Conservation (phyloP, 2,888 invertebrate genomes). For the Aphidoletes aphidimyza region DNA sequence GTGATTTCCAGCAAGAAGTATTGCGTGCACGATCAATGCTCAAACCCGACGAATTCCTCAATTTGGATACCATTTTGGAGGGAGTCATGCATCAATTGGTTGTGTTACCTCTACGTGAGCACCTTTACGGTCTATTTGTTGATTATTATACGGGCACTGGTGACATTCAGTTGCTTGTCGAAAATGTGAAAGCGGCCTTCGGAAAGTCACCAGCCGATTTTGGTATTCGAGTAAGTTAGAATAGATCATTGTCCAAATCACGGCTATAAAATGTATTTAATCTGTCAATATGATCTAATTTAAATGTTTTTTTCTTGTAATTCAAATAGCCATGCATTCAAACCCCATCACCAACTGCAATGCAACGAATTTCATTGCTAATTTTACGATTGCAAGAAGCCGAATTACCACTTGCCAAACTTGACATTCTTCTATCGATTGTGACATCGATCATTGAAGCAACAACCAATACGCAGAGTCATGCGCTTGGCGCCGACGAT, state of each 20-base stretch:
- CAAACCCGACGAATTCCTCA: constrained; percentile 90
- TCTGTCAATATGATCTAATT: constrained; percentile 54
- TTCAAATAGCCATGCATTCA: constrained; percentile 74
- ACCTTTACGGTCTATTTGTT: constrained; percentile 85
- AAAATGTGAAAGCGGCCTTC: constrained; percentile 66
- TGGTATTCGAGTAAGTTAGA: constrained; percentile 62
- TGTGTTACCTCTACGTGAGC: constrained; percentile 84
- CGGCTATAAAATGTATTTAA: neutral
- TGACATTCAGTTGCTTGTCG: constrained; percentile 76
- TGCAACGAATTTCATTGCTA: constrained; percentile 81
- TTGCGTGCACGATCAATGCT: constrained; percentile 74
- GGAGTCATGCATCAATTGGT: constrained; percentile 93
- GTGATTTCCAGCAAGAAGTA: constrained; percentile 90
- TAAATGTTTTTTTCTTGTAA: constrained; percentile 55
- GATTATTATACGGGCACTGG: constrained; percentile 84
- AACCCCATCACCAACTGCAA: constrained; percentile 78
- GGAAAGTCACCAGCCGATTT: constrained; percentile 64
- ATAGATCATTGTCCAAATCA: too few relatives aligned
- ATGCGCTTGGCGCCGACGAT: constrained; percentile 82
- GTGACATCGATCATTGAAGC: constrained; percentile 89
- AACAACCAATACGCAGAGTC: constrained; percentile 65
- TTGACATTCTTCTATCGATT: constrained; percentile 89
- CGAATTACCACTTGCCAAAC: constrained; percentile 91
- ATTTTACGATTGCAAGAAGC: constrained; percentile 88
- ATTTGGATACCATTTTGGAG: constrained; percentile 94